phyloP scores from a whole-genome alignment of 2,113 vertebrate genomes.

The Malurus elegans region DNA sequence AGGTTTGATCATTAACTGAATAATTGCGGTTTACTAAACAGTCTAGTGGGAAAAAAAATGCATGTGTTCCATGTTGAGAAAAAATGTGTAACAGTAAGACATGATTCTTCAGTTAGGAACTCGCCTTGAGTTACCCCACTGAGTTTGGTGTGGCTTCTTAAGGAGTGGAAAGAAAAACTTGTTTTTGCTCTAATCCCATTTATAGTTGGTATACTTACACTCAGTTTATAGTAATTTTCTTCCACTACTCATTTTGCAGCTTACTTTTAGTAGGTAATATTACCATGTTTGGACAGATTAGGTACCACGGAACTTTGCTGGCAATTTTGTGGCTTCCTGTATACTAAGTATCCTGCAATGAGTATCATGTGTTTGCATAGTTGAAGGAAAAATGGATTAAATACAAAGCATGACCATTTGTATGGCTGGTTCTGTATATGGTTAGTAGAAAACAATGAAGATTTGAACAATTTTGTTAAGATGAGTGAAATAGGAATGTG shows the following conservation, averaged over 20 bases:
- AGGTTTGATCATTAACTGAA: not conserved
- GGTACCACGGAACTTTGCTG: not conserved
- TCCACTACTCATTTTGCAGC: not conserved
- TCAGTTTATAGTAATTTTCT: not conserved
- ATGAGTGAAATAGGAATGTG: not conserved
- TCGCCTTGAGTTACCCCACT: not conserved
- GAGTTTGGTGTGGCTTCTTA: not conserved
- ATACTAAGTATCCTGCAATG: not conserved
- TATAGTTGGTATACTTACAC: not conserved
- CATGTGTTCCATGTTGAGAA: not conserved
- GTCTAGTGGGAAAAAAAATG: not conserved
- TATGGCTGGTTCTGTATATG: not conserved
- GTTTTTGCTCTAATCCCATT: not conserved
- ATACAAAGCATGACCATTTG: not conserved
- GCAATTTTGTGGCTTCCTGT: not conserved
- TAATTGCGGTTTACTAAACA: constrained; percentile 9
- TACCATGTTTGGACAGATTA: not conserved
- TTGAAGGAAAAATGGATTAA: not conserved
- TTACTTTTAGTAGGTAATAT: not conserved
- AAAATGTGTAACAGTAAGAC: not conserved
- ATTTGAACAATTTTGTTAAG: not conserved
- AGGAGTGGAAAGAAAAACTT: not conserved
- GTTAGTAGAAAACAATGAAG: not conserved
- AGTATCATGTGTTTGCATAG: not conserved
- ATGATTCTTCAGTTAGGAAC: not conserved